A percentile compares a stretch with the other conserved stretches of the same genome.
Evolutionary conservation across 2,888 invertebrate species (phyloP).

Genomic region (Oscheius onirici): DNA sequence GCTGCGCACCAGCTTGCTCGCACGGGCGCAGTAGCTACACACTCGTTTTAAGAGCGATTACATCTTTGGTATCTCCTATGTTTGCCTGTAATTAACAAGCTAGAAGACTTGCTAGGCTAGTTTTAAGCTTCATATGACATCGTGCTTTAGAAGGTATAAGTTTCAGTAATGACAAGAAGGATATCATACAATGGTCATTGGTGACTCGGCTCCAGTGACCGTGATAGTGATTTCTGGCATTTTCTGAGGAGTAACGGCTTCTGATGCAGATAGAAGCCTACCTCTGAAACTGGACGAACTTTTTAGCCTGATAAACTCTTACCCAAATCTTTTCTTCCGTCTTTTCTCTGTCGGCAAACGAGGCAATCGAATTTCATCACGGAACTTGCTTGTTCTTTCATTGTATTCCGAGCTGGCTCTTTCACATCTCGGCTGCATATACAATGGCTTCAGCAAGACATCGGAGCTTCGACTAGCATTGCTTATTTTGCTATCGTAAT

Average conservation of each 20-base stretch:
- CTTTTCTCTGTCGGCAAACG: constrained; percentile 28
- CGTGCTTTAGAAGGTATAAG: not conserved
- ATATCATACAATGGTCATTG: not conserved
- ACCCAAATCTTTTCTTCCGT: constrained; percentile 31
- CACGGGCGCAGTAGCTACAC: too few relatives aligned
- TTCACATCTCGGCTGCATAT: constrained; percentile 47
- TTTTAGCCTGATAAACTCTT: not conserved
- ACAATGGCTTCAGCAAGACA: constrained; percentile 52
- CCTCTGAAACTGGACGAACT: not conserved
- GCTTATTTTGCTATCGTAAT: constrained; percentile 10
- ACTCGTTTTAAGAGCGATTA: too few relatives aligned
- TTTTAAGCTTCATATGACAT: not conserved
- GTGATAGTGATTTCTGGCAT: constrained; percentile 33
- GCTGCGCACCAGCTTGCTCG: too few relatives aligned
- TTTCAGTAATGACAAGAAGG: not conserved
- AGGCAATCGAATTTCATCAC: constrained; percentile 28
- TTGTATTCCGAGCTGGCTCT: constrained; percentile 56
- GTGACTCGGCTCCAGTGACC: constrained; percentile 24
- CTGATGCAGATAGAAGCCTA: constrained; percentile 11
- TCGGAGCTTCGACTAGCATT: constrained; percentile 48
- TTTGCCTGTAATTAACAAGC: not conserved
- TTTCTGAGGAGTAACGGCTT: constrained; percentile 26
- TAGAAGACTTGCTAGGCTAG: not conserved
- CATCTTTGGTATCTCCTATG: too few relatives aligned
- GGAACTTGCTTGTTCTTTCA: constrained; percentile 46